Evolutionary conservation across 2,797 vertebrate species (phyloP).

Genomic region (Pygocentrus nattereri): DNA sequence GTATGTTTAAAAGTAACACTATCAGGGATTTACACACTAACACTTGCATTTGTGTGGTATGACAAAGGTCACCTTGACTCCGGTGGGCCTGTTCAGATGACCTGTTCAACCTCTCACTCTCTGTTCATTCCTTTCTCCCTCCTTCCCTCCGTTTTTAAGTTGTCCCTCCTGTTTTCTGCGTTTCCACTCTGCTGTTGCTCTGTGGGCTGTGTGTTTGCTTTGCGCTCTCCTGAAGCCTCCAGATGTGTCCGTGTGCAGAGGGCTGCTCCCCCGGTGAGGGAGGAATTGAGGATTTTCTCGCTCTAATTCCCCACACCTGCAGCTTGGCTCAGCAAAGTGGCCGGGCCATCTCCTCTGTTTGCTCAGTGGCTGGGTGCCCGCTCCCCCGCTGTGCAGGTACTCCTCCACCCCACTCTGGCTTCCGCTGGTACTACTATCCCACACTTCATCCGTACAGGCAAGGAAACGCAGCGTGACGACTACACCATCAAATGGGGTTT

Average conservation of each 20-base stretch:
- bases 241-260: slow-evolving; percentile 67
- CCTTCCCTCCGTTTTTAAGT: neutral
- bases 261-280: slow-evolving; percentile 60
- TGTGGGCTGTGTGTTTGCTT: slow-evolving; percentile 34
- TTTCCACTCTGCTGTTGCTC: slow-evolving; percentile 1
- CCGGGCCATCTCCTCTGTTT: slow-evolving; percentile 67
- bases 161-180: neutral
- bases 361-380: slow-evolving; percentile 65
- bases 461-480: neutral
- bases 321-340: slow-evolving; percentile 48
- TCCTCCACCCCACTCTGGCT: slow-evolving; percentile 48
- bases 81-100: neutral
- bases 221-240: slow-evolving; percentile 52
- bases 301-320: slow-evolving; percentile 76
- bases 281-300: slow-evolving; percentile 26
- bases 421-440: neutral
- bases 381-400: slow-evolving; percentile 66
- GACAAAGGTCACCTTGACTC: neutral
- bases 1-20: too few species aligned
- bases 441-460: neutral
- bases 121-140: neutral
- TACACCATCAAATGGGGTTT: neutral
- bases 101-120: neutral
- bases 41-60: too few species aligned
- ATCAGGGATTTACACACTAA: too few species aligned